Evolutionary conservation across 2,113 vertebrate genomes (phyloP).

Genomic region (Campylomormyrus tamandua): DNA sequence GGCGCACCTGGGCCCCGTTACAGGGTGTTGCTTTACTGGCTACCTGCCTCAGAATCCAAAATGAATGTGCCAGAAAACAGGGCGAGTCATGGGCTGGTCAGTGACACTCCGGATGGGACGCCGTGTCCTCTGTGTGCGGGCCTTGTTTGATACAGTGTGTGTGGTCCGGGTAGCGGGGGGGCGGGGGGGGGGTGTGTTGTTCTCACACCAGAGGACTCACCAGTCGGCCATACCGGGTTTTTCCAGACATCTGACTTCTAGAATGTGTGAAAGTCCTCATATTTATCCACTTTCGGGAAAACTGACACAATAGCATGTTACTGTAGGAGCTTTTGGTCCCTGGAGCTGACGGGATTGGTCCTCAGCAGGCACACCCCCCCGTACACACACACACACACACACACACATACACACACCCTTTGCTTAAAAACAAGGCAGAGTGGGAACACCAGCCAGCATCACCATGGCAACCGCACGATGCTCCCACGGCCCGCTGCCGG

Average conservation of each 20-base stretch:
- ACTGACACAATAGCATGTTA: conserved; percentile 45
- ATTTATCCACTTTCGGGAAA: conserved; percentile 32
- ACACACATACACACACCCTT: neutral
- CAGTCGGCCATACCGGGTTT: neutral
- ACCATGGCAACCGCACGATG: conserved; percentile 60
- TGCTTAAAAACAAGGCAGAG: conserved; percentile 37
- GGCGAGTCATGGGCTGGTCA: neutral
- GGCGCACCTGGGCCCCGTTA: neutral
- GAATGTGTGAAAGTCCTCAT: conserved; percentile 3
- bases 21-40: neutral
- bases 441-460: conserved; percentile 54
- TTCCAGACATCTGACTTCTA: neutral
- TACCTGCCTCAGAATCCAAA: conserved; percentile 3
- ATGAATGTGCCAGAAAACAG: neutral
- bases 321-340: conserved; percentile 24
- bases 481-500: conserved; percentile 35
- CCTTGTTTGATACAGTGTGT: neutral
- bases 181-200: neutral
- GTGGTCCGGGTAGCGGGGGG: neutral
- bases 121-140: neutral
- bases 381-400: neutral
- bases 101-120: neutral
- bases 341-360: conserved; percentile 35
- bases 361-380: conserved; percentile 48
- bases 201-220: neutral